Base-by-base conservation (phyloP, 2,797 vertebrate species). In the Eidolon dupreanum region DNA sequence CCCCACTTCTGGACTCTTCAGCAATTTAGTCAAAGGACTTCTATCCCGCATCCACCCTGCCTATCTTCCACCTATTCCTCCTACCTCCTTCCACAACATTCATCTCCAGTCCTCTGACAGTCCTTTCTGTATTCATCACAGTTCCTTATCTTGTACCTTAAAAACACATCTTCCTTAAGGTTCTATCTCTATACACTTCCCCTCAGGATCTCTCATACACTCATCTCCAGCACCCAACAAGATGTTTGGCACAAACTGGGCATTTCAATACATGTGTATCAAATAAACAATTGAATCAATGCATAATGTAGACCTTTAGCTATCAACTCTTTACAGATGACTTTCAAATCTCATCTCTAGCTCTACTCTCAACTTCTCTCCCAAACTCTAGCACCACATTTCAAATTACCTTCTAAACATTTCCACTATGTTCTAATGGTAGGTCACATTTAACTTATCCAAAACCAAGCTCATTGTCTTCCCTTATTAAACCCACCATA, bases 331-430 rank as follows among this genome's bases (percentile, higher is more conserved):
- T 90, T 38, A 11, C 10, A 78, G 43, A 22, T n/a, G 12, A 73
- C 70, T 77, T 94, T 46, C 61, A 85, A 63, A 73, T 86, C 87
- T 59, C 19, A 88, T 31, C 36, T 95, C 71, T 43, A 73, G 33
- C 20, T 78, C 75, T 87, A 46, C 41, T 79, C 73, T 63, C 68
- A 59, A 49, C 43, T 49, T 79, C 46, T 77, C 81, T 65, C 49
- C 63, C 83, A 70, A 95, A 88, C 49, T 73, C 43, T 16, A 68
- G 55, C 15, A 73, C 24, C 41, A 81, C 70, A 51, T 51, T 61
- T 78, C 66, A 86, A 78, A 79, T 36, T 33, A 65, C 46, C 51
- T 68, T 77, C 70, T 61, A 59, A 88, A 86, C 24, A 89, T 49
- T 59, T 73, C 65, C 28, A 92, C 38, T 13, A 19, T 38, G 17